phyloP scores from a whole-genome alignment of 2,113 vertebrate genomes.

The Phylloscopus trochiloides region DNA sequence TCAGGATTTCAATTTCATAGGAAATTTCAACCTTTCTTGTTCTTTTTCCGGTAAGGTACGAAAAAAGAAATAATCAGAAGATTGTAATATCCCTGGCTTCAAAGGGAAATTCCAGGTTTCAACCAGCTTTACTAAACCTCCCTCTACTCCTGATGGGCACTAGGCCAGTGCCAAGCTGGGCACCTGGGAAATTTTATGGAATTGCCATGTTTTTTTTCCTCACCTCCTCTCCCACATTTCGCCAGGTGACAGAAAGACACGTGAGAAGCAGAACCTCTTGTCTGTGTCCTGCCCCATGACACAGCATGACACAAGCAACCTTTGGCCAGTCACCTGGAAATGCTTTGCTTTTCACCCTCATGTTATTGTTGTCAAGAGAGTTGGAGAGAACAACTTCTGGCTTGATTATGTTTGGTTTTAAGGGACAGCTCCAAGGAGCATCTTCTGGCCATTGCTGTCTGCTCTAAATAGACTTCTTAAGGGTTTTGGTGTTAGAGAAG shows the following conservation, averaged over 20 bases:
- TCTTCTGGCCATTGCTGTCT: background rate
- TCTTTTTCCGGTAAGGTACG: background rate
- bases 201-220: background rate
- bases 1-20: background rate
- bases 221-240: background rate
- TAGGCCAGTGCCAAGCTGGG: background rate
- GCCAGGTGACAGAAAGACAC: fast-evolving
- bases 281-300: background rate
- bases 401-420: background rate
- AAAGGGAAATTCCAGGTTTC: background rate
- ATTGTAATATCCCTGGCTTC: background rate
- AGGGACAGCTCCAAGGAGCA: background rate
- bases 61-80: background rate
- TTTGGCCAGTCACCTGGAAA: background rate
- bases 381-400: background rate
- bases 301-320: background rate
- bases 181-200: background rate
- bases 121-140: background rate
- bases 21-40: background rate
- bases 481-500: background rate
- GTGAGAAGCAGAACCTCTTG: background rate
- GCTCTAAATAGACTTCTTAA: background rate
- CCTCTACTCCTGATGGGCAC: background rate
- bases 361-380: background rate
- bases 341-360: background rate